Evolutionary conservation across 2,888 invertebrate genomes (phyloP), one percentile per base, ranked within the genome.

Genomic region (Campopleginae sp.): DNA sequence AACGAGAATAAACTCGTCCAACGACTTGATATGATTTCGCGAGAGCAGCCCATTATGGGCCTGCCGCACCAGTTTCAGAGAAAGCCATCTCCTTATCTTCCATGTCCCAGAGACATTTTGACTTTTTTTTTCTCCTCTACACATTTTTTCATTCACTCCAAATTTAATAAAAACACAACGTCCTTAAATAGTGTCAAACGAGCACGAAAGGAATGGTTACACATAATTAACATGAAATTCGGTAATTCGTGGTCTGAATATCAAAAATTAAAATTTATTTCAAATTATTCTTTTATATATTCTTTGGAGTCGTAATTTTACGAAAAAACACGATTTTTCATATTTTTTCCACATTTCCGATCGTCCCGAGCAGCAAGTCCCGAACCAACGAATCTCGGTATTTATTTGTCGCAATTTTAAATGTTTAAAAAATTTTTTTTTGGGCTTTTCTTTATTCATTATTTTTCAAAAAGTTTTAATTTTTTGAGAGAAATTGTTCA

Each of bases 11-110:
- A 71, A 81, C 63, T 85, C 74, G 75, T 83, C 66, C 65, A 42
- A 68, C 19, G 38, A 71, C 77, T 76, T 79, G 85, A 79, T 80
- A 85, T 78, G 84, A 87, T 87, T 89, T 88, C 87, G 85, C 88
- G 86, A 87, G 86, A 84, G 31, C 76, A 84, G 46, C 74, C 65
- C 82, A 63, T 75, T 74, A 76, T 72, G 79, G 38, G 14, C 63
- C 72, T 48, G 74, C 48, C 66, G 23, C n/a, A n/a, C 61, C 80
- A 68, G 75, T 68, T 51, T 31, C 33, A 83, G 88, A 87, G 88
- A 89, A 89, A 89, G 88, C 74, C 27, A 58, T 19, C 38, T 68
- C 65, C 33, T 61, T 61, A 61, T 75, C 74, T 80, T 58, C 54
- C 65, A 38, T 31, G 42, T 14, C 19, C 51, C 44, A 23, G 68